Evolutionary conservation across 2,797 vertebrate species (phyloP), one percentile per base, ranked within the genome.

Genomic region (Macrochelys suwanniensis): DNA sequence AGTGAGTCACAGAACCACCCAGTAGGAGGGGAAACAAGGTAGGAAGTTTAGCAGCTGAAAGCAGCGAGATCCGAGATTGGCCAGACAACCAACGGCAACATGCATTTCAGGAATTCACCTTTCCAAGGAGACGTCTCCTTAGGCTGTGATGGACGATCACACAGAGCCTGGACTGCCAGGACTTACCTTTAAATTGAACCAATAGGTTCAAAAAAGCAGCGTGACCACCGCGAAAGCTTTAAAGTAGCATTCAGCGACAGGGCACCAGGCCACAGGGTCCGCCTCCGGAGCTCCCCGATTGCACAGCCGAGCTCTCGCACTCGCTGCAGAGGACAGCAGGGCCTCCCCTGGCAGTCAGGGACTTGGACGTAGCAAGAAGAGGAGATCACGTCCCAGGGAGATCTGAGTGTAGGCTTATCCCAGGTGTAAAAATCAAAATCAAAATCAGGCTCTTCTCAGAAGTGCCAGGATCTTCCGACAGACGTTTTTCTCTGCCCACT

Each of bases 281-380:
- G 80, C 81, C 17, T 33, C 4, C 13, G 0, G 0, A 15, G 42
- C 65, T 7, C 51, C 42, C 4, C 0, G 23, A 6, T 8, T 17
- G 1, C 56, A 31, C 21, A 56, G 42, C 33, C 1, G 45, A 37
- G 71, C 28, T 25, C 45, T 31, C 84, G 8, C 28, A 33, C 45
- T 31, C 84, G 8, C 25, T 53, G 51, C 10, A 13, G 37, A 42
- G 4, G 2, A 54, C 28, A 11, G 45, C 5, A 4, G 0, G 4
- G 49, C 11, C 5, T 37, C 42, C 49, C 17, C 1, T 82, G 28
- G n/a, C 6, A n/a, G 23, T 23, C 11, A 51, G n/a, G n/a, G 84
- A 0, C 0, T 1, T 2, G 26, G 7, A 12, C 11, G 5, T 25
- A 45, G n/a, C 68, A 42, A 74, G 19, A 71, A 37, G 21, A 71